A percentile compares a stretch with the other conserved stretches of the same genome.
Conservation (phyloP, 2,797 vertebrate genomes). For the Enteromius viviparus region DNA sequence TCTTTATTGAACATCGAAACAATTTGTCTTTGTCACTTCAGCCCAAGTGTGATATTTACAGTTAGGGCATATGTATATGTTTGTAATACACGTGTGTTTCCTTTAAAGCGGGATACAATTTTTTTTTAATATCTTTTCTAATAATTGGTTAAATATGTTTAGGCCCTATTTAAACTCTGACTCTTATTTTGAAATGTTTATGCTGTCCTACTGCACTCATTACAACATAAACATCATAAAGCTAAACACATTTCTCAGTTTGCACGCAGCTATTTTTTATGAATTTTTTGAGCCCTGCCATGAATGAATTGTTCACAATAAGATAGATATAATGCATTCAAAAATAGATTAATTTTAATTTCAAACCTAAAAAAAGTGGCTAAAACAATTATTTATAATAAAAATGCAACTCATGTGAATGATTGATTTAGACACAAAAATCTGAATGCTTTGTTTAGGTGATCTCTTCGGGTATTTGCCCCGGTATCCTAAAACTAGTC, state of each 20-base stretch:
- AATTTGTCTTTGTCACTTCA: constrained; percentile 18
- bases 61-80: background rate
- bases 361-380: background rate
- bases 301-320: background rate
- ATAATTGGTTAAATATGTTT: background rate
- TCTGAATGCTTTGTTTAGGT: constrained; percentile 57
- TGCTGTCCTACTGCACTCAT: background rate
- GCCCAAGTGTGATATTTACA: constrained; percentile 1
- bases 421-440: background rate
- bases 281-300: background rate
- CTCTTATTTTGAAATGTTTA: background rate
- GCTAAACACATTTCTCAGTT: background rate
- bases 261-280: background rate
- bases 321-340: background rate
- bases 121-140: background rate
- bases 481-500: constrained; percentile 72
- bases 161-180: background rate
- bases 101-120: background rate
- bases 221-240: background rate
- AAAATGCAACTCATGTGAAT: background rate
- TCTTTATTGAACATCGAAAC: constrained; percentile 22
- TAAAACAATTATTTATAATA: background rate
- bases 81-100: background rate
- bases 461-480: constrained; percentile 79
- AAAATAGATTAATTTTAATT: background rate